Base-by-base conservation (phyloP, 2,113 vertebrate genomes). In the Barbus barbus region DNA sequence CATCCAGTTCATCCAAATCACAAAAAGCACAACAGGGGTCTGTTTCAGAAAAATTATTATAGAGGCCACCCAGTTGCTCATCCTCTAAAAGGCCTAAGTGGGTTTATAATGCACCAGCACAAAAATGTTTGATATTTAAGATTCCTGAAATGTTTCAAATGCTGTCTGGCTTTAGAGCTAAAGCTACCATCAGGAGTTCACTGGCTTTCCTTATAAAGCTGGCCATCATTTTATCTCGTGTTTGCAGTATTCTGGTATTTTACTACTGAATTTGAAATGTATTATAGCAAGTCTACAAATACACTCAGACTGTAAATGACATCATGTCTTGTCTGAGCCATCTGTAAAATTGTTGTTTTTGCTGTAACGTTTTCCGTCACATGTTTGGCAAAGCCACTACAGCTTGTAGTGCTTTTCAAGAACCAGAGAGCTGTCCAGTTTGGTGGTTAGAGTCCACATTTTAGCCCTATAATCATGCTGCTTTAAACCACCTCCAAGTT, bases 71-170 rank as follows among this genome's bases (percentile, higher is more conserved):
- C 58, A 46, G 38, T 65, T 28, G 36, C 78, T 79, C 24, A 5
- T 79, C 38, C 24, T 63, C 58, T 5, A 7, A 24, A 58, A 60
- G 74, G 51, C n/a, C 48, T 13, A 31, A n/a, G 6, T 9, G 28
- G 31, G 22, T 60, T 38, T 24, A 60, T 38, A 20, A 76, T 33
- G 46, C 74, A 53, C n/a, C 31, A 9, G 31, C 22, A 16, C 26
- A 60, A 38, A 58, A 16, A 69, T 38, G 33, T 38, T 69, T 14
- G 20, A 58, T 24, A 14, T 14, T 78, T 41, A 78, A 58, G 4
- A 60, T 60, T 14, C 53, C 31, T 41, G n/a, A 60, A 22, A 78
- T 78, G 12, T 16, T 78, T 60, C 13, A 78, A 78, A 78, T 60
- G 7, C 12, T 3, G 6, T 78, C 13, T 38, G 53, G 51, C 20